Evolutionary conservation across 2,797 vertebrate species (phyloP), one percentile per base, ranked within the genome.

Genomic region (Typhlichthys eigenmanni): DNA sequence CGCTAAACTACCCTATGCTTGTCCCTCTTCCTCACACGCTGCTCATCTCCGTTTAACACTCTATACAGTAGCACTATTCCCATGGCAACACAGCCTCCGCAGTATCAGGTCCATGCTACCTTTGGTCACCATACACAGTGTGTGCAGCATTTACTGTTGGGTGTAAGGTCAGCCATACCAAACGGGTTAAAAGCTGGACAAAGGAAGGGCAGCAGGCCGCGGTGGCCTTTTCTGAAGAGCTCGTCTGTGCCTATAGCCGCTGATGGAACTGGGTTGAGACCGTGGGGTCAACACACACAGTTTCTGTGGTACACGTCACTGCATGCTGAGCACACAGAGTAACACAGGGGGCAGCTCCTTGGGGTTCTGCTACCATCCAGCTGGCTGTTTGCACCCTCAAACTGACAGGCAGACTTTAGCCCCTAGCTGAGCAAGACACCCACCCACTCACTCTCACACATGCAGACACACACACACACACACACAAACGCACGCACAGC

Each of bases 391-490:
- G 79, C 68, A 75, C 69, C 80, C 80, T 85, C 67, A 83, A 80
- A 74, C 64, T 79, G 75, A 82, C 70, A 72, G 79, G 63, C 69
- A 74, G 64, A 80, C 66, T 82, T 84, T 71, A 80, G 66, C 67
- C 69, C 11, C 59, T 58, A 29, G 24, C 24, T 29, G 68, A 77
- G 34, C 10, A 63, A 83, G 73, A 80, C 65, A 50, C 48, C 68
- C 65, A 62, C 24, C 11, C 50, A 19, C 47, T 50, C 61, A 14
- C 56, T 29, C 49, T 60, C 66, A 19, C 57, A 38, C 60, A 58
- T 52, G 59, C 9, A 19, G 6, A 16, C 12, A 45, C 56, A 5
- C 55, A 17, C 48, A 51, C 56, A 14, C 48, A 67, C 69, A 16
- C 60, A 70, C n/a, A 69, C 63, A 57, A 38, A 66, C 17, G 48